Evolutionary conservation across 2,888 invertebrate species (phyloP), one percentile per base, ranked within the genome.

Genomic region (Tipula confusa): DNA sequence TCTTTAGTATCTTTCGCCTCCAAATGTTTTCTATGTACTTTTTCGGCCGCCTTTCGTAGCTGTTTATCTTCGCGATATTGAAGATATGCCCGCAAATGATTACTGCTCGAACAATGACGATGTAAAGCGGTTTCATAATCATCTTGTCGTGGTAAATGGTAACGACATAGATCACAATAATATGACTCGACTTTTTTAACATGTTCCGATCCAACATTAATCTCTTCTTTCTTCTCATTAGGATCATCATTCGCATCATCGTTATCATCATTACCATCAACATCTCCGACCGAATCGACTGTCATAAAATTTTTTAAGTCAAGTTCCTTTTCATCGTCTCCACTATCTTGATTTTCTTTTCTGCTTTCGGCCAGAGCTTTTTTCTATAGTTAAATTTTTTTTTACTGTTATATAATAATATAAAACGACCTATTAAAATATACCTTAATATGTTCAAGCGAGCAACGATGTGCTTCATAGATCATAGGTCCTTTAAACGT

Each of bases 301-400:
- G 96, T 96, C 91, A 95, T 94, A 87, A 96, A 96, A 87, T 95
- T 95, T 86, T 95, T 95, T 85, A 96, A 91, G 89, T 95, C 94
- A 3, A 94, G 92, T 88, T 94, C 94, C 89, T 94, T 93, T 86
- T 93, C 93, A 86, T 94, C 94, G 7, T 91, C 91, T 28, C 93
- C 94, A 84, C 91, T 92, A 83, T 92, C 94, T 80, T 92, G 92
- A 84, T 89, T 89, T 64, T 24, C 1, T 64, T 24, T 64, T 83
- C 89, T 86, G 64, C 86, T 86, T 84, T 90, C 90, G 84, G 89
- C 87, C 84, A 91, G 88, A 83, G 92, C 92, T 86, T 93, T 93
- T 64, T 92, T 90, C 93, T 93, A 48, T 15, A 29, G 83, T 6
- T 85, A 82, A 83, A 43, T 38, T n/a, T 11, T 15, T 9, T 84